phyloP scores from a whole-genome alignment of 1,140 invertebrate species.

The Aplysia californica region DNA sequence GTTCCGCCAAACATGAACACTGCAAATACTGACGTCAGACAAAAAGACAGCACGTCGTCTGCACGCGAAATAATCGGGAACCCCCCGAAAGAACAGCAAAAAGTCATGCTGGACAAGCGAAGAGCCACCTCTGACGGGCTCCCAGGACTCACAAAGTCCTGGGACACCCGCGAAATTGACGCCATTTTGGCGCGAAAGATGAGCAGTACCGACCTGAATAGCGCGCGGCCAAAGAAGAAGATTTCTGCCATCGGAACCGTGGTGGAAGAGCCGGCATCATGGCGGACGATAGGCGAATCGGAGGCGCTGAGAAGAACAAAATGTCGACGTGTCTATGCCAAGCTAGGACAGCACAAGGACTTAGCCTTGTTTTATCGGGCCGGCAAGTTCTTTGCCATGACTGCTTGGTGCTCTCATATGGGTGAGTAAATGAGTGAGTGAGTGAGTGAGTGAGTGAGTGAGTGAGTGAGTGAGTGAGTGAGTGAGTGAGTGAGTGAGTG shows the following conservation, averaged over 20 bases:
- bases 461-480: neutral
- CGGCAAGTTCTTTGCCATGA: slow-evolving; percentile 24
- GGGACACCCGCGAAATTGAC: neutral
- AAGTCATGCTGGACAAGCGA: too few species aligned
- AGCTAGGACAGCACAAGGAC: slow-evolving; percentile 8
- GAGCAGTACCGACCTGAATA: slow-evolving; percentile 3
- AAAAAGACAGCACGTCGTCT: too few species aligned
- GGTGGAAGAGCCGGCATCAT: neutral
- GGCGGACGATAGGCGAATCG: slow-evolving; percentile 17
- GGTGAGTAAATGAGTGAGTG: slow-evolving; percentile 16
- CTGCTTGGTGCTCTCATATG: slow-evolving; percentile 30
- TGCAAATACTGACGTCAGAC: too few species aligned
- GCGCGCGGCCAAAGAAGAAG: neutral
- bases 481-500: slow-evolving; percentile 18
- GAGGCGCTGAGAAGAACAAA: slow-evolving; percentile 13
- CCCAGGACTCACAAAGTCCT: too few species aligned
- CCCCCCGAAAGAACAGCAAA: too few species aligned
- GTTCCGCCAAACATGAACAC: too few species aligned
- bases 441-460: neutral
- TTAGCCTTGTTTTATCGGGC: slow-evolving; percentile 11
- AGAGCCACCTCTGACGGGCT: too few species aligned
- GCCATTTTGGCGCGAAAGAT: slow-evolving; percentile 19
- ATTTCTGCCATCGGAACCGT: neutral
- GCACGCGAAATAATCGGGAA: too few species aligned
- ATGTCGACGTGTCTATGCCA: slow-evolving; percentile 14